phyloP scores from a whole-genome alignment of 2,797 vertebrate species.

The Morus bassanus region DNA sequence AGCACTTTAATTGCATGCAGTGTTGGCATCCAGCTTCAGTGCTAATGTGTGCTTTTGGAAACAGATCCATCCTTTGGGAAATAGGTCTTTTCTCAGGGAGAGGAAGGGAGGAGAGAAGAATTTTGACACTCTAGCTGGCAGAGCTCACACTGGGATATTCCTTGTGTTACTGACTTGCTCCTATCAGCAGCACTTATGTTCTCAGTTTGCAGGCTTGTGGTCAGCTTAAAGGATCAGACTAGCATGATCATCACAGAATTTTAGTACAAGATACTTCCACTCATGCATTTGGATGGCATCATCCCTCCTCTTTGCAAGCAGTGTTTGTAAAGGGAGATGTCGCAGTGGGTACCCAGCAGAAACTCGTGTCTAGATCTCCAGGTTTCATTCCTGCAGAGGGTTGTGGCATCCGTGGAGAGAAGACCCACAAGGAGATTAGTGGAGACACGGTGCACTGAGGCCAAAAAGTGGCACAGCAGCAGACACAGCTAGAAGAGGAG shows the following conservation, averaged over 20 bases:
- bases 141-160: neutral
- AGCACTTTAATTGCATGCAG: neutral
- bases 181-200: neutral
- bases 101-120: neutral
- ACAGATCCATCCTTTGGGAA: neutral
- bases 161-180: neutral
- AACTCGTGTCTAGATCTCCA: neutral
- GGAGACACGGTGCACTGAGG: neutral
- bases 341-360: rapidly evolving
- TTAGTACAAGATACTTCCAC: neutral
- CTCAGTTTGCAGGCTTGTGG: neutral
- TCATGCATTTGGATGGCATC: neutral
- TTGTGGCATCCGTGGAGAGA: neutral
- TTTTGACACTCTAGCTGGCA: neutral
- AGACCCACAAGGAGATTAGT: neutral
- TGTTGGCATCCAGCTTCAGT: neutral
- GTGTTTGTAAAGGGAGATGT: neutral
- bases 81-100: neutral
- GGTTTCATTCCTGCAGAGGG: neutral
- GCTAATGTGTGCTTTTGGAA: neutral
- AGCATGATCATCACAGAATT: neutral
- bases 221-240: neutral
- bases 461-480: neutral
- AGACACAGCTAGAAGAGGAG: neutral
- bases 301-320: neutral